Base-by-base conservation (phyloP, 2,113 vertebrate species). In the Megaptera novaeangliae region DNA sequence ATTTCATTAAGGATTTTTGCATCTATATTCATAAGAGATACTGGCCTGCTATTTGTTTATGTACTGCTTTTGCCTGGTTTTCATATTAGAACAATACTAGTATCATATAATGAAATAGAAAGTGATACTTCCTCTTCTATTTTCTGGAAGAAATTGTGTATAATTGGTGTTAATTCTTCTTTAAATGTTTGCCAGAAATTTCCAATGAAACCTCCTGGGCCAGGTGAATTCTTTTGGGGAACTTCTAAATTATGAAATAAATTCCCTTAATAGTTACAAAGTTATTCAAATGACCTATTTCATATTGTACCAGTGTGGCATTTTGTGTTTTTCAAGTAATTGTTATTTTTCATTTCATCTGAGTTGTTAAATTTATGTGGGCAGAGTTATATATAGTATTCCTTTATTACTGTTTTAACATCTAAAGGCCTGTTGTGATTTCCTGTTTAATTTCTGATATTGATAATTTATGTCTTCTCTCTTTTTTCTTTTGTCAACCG, bases 261-360 rank as follows among this genome's bases (percentile, higher is more conserved):
- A 91, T 91, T 52, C 31, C 36, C 57, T 39, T 93, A 46, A 49
- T 29, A 83, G n/a, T 71, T 94, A 63, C 49, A 72, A 94, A 64
- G 77, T 96, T 93, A 90, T 89, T 95, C 14, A 94, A 49, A 52
- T 94, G 39, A 61, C 85, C 23, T 85, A 31, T 27, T 55, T 90
- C 10, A 69, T 86, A n/a, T 85, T 61, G 69, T 86, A 8, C 36
- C 7, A 92, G 36, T 46, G 5, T 29, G n/a, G 44, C 9, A 77
- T 63, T 96, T 94, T 71, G 49, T 39, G 2, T 63, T 86, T 88
- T 72, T 72, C 39, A 94, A 85, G 64, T 14, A 49, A 68, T 17
- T 71, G 6, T 46, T 78, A 34, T 46, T 66, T 86, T 80, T 27
- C 71, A 81, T 81, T 75, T 85, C 25, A 75, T 31, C 41, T 68